These are phyloP conservation scores for Ornithoptera alexandrae DNA, from an alignment of 2,888 invertebrate species.

Conservation along the genomic window DNA sequence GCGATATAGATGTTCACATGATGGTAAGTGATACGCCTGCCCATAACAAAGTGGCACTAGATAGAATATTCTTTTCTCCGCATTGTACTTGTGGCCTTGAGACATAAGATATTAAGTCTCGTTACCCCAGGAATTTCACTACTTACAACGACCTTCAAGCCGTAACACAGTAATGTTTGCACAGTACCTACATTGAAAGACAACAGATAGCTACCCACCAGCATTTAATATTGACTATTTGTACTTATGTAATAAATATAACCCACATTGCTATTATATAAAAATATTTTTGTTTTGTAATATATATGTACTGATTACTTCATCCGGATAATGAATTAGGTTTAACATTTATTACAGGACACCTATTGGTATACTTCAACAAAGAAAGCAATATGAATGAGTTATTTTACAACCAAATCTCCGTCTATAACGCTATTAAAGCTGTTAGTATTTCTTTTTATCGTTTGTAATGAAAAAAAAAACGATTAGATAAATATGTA, in stretches of 20 bases:
- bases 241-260: not conserved
- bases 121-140: no score
- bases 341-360: not conserved
- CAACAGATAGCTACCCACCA: no score
- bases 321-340: not conserved
- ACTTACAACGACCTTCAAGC: no score
- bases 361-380: not conserved
- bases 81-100: no score
- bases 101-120: no score
- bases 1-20: no score
- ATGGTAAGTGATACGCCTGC: no score
- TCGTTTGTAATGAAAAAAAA: no score
- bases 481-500: constrained; percentile 4
- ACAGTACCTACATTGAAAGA: no score
- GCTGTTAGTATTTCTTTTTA: not conserved
- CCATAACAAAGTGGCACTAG: no score
- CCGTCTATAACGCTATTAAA: constrained; percentile 12
- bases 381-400: not conserved
- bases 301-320: not conserved
- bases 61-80: no score
- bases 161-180: no score
- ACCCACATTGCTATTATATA: not conserved
- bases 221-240: not conserved
- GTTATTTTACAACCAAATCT: constrained; percentile 3
- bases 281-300: not conserved